Base-by-base conservation (phyloP, 2,888 invertebrate genomes). In the Pyralis farinalis region DNA sequence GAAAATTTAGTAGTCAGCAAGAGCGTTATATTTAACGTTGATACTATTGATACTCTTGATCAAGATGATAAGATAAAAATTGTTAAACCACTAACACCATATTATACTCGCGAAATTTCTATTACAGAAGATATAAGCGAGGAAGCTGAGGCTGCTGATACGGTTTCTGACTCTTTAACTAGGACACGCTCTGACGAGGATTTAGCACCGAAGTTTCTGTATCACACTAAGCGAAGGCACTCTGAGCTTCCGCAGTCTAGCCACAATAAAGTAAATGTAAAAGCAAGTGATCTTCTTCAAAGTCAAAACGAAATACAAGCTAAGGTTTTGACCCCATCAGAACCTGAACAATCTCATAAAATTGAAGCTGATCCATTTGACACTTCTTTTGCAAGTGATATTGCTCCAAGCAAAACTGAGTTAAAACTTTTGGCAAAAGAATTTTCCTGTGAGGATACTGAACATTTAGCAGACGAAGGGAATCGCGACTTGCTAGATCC, bases 351-450 rank as follows among this genome's bases (percentile, higher is more conserved):
- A 39, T 81, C 87, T 11, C 55, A 75, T 16, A 63, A 78, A 36
- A 83, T 87, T 43, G 87, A 93, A 54, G 73, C 82, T 6, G 96
- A 96, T 84, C 97, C 97, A 0, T 97, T 97, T 69, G 97, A 97
- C 67, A 97, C 97, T 0, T 95, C 96, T 0, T 94, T 95, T 57
- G 95, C 95, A 0, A 90, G 88, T 42, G 93, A 94, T 63, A 92
- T 95, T 40, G 85, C 91, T 37, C 96, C 95, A 0, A 94, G 96
- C 2, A 94, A 92, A 75, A 93, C 95, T 1, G 96, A 96, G 72
- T 83, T 96, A 7, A 95, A 94, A 68, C 75, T 95, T 28, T 67
- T 96, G 11, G 95, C 95, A 54, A 94, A 91, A 69, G 95, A 95
- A 67, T 87, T 96, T 43, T 93, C 94, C 54, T 89, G 92, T 43